A percentile compares a stretch with the other conserved stretches of the same genome.
These are phyloP conservation scores for Drosophila pachea DNA, from an alignment of 1,140 invertebrate genomes.

Conservation along the genomic window DNA sequence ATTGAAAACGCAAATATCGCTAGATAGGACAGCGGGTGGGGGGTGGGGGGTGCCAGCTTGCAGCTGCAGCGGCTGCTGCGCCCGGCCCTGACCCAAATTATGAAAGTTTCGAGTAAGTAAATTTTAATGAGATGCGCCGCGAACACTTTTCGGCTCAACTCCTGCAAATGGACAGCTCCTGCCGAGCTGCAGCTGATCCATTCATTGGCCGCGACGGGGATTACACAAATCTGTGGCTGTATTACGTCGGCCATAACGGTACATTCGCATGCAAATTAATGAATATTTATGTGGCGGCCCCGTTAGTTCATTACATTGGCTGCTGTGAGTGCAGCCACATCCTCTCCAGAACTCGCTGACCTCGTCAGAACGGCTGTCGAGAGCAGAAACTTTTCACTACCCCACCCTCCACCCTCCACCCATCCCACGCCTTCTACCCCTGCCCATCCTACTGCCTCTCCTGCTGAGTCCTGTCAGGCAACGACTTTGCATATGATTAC, in stretches of 20 bases:
- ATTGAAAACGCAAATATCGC: constrained; percentile 66
- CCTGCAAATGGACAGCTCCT: constrained; percentile 3
- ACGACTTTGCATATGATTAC: constrained; percentile 74
- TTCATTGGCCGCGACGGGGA: not conserved
- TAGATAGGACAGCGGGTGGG: not conserved
- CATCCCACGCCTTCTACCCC: not conserved
- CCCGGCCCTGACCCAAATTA: constrained; percentile 67
- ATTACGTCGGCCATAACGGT: constrained; percentile 5
- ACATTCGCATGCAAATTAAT: constrained; percentile 49
- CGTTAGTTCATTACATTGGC: constrained; percentile 32
- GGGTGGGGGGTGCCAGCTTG: not conserved
- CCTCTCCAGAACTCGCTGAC: constrained; percentile 63
- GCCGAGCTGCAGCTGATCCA: not conserved
- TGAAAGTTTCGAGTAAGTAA: constrained; percentile 50
- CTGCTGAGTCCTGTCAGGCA: constrained; percentile 13
- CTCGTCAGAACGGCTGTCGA: constrained; percentile 53
- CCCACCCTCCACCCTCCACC: not conserved
- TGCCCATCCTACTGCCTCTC: not conserved
- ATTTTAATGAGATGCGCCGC: constrained; percentile 71
- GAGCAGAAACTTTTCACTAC: constrained; percentile 55
- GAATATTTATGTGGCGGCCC: constrained; percentile 66
- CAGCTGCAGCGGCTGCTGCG: not conserved
- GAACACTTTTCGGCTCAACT: constrained; percentile 22
- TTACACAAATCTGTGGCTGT: not conserved
- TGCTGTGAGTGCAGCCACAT: not conserved